Evolutionary conservation across 2,113 vertebrate genomes (phyloP).

Genomic region (Arothron firmamentum): DNA sequence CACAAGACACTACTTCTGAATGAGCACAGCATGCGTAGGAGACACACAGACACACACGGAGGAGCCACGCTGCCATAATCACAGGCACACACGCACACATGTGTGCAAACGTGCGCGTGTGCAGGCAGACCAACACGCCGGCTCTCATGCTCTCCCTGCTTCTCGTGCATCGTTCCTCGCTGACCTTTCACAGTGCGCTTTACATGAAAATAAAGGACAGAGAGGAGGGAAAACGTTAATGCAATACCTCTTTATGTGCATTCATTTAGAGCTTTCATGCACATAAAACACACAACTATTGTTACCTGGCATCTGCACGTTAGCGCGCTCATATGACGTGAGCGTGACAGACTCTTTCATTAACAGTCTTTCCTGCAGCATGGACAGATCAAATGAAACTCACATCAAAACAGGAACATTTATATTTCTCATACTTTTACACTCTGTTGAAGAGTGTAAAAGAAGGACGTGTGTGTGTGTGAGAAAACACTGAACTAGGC

Average conservation of each 20-base stretch:
- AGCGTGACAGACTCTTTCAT: too few species aligned
- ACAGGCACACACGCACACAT: constrained; percentile 24
- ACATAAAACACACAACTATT: background rate
- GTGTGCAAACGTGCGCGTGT: constrained; percentile 24
- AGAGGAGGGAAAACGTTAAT: constrained; percentile 45
- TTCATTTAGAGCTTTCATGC: constrained; percentile 10
- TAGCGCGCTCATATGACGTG: background rate
- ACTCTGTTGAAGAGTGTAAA: too few species aligned
- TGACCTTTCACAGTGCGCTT: constrained; percentile 76
- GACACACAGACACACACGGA: constrained; percentile 58
- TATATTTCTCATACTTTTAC: too few species aligned
- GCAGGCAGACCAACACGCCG: constrained; percentile 9
- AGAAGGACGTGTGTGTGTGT: too few species aligned
- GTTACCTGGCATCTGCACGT: background rate
- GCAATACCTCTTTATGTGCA: constrained; percentile 30
- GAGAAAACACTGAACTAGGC: too few species aligned
- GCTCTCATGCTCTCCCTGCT: constrained; percentile 45
- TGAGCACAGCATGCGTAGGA: constrained; percentile 90
- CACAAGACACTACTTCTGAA: constrained; percentile 88
- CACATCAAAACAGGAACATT: too few species aligned
- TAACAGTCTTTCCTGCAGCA: too few species aligned
- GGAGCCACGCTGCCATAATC: constrained; percentile 30
- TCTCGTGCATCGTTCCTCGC: constrained; percentile 37
- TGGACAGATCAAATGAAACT: too few species aligned
- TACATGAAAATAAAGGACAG: constrained; percentile 61